Base-by-base conservation (phyloP, 1,140 invertebrate genomes). In the Plutomurus gul region DNA sequence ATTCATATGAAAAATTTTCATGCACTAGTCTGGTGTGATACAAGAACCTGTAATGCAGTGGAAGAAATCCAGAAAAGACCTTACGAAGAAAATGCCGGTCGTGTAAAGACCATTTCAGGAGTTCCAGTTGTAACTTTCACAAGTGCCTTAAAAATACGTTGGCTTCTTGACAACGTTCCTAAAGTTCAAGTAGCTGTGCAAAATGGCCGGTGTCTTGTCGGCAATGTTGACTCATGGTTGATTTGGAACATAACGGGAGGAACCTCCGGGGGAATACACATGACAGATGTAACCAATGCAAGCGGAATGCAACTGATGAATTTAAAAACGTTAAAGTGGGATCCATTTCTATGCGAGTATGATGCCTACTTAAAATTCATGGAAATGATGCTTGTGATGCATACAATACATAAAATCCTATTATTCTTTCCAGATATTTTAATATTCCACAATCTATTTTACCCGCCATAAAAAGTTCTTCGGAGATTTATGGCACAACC, bases 241-340 rank as follows among this genome's bases (percentile, higher is more conserved):
- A 87, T 99, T 80, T 99, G 96, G 95, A 98, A 98, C 85, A 88
- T 99, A 76, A 98, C 96, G 37, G 96, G 96, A 22, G 95, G 94
- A 1, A 87, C 87, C 76, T 87, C 92, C 39, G 91, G 91, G 56
- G 95, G 95, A 5, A 85, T 94, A 16, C 95, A 98, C 87, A 88
- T 95, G 7, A 99, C 97, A 1, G 97, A 99, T 88, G 95, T 99
- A 0, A 97, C 96, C 11, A 99, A 99, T 88, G 97, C 97, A 0
- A 96, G 95, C 49, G 90, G 96, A 75, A 99, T 97, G 1, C 94
- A 98, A 90, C 88, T 99, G 0, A 97, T 99, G 95, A 96, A 98
- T 86, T 88, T 99, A 33, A 89, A 92, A 77, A 94, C 91, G 13
- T 88, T 96, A 36, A 86, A 93, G 79, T 99, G 97, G 97, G 96